phyloP scores from a whole-genome alignment of 2,113 vertebrate species.

The Tragelaphus imberbis region DNA sequence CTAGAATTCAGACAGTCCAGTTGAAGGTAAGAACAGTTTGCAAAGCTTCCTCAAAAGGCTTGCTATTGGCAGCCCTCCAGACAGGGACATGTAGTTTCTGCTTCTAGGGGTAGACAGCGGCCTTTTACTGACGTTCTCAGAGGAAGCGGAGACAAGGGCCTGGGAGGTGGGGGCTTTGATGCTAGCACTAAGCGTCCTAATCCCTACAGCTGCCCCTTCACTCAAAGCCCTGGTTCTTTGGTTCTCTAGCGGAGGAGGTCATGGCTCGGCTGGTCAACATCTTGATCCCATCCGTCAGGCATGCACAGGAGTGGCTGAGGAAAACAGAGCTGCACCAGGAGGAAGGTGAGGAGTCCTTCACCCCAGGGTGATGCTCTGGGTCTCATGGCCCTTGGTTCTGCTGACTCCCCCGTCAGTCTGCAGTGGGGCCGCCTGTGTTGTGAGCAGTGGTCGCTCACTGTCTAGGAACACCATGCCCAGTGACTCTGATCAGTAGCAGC shows the following conservation, averaged over 20 bases:
- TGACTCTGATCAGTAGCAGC: background rate
- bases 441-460: background rate
- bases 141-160: background rate
- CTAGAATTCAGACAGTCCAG: background rate
- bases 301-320: conserved; percentile 73
- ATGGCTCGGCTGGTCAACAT: conserved; percentile 60
- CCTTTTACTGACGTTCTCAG: background rate
- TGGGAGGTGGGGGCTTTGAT: background rate
- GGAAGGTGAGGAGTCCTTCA: conserved; percentile 72
- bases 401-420: background rate
- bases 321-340: conserved; percentile 70
- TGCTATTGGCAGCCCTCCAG: background rate
- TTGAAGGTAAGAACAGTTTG: background rate
- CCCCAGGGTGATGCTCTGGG: background rate
- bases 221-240: conserved; percentile 43
- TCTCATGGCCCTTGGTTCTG: background rate
- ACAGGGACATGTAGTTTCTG: background rate
- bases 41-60: background rate
- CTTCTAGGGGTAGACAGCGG: background rate
- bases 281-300: conserved; percentile 59
- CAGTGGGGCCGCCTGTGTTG: background rate
- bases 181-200: background rate
- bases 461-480: background rate
- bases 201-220: background rate
- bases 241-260: conserved; percentile 75